Evolutionary conservation across 2,797 vertebrate species (phyloP).

Genomic region (Gambusia yucatana): DNA sequence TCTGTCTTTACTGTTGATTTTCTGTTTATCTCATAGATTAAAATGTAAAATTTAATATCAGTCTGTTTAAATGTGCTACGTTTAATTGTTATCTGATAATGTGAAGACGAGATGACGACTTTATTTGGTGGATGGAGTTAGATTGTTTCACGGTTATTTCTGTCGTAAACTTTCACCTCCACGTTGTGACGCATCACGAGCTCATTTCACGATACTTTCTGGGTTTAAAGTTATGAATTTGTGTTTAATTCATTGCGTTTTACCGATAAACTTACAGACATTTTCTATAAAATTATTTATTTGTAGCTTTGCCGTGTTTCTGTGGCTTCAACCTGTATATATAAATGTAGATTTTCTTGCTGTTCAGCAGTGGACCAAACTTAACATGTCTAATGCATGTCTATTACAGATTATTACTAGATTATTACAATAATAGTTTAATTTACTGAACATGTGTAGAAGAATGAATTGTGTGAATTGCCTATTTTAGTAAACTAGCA

Average conservation of each 20-base stretch:
- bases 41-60: neutral
- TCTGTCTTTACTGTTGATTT: neutral
- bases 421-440: neutral
- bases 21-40: neutral
- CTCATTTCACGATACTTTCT: neutral
- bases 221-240: neutral
- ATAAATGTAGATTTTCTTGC: too few relatives aligned
- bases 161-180: neutral
- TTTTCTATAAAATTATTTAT: neutral
- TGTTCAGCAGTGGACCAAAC: neutral
- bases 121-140: neutral
- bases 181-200: neutral
- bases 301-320: neutral
- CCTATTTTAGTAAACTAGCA: neutral
- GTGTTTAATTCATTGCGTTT: neutral
- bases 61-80: rapidly evolving
- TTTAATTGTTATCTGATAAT: rapidly evolving
- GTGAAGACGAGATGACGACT: rapidly evolving
- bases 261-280: neutral
- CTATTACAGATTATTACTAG: too few relatives aligned
- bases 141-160: conserved; percentile 8
- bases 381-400: too few relatives aligned
- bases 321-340: neutral
- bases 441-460: neutral
- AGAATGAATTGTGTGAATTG: neutral